Percentiles rank a stretch among this genome's conserved stretches.
These are phyloP conservation scores for Acinonyx jubatus DNA, from an alignment of 2,113 vertebrate genomes.

Conservation along the genomic window DNA sequence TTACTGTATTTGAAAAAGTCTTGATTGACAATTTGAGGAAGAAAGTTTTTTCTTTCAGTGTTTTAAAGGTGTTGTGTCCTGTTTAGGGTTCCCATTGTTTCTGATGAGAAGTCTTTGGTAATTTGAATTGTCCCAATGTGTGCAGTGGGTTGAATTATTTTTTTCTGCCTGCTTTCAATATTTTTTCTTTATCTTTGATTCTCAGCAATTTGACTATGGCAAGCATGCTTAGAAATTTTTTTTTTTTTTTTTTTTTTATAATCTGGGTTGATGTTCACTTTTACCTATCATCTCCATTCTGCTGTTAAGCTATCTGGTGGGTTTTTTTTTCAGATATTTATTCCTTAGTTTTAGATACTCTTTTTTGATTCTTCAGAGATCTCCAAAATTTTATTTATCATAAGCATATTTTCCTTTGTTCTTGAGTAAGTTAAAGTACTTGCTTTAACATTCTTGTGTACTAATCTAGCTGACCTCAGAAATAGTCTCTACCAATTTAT, in stretches of 20 bases:
- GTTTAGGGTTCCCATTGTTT: neutral
- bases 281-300: neutral
- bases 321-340: constrained; percentile 23
- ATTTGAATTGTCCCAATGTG: neutral
- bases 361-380: neutral
- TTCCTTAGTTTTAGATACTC: constrained; percentile 33
- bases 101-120: neutral
- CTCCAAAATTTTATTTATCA: neutral
- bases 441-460: neutral
- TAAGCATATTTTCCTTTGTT: neutral
- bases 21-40: neutral
- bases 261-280: neutral
- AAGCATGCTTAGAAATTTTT: neutral
- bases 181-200: neutral
- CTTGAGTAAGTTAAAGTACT: neutral
- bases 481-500: neutral
- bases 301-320: neutral
- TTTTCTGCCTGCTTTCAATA: neutral
- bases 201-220: neutral
- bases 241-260: neutral
- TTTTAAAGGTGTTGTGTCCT: neutral
- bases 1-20: neutral
- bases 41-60: neutral
- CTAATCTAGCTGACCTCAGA: neutral
- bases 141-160: neutral